Base-by-base conservation (phyloP, 1,140 invertebrate species). In the Ceratina japonica region DNA sequence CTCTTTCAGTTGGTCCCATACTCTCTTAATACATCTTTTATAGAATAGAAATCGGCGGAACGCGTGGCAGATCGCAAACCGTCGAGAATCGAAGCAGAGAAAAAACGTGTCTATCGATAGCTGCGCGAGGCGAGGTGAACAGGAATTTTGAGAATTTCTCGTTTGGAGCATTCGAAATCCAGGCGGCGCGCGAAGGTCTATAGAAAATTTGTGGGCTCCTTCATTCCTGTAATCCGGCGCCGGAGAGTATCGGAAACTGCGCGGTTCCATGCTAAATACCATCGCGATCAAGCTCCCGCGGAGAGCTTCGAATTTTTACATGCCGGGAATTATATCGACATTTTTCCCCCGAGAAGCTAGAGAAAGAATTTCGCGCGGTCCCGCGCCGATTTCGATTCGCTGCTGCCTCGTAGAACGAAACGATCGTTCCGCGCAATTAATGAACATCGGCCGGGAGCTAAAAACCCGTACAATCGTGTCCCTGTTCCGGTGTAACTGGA, bases 151-250 rank as follows among this genome's bases (percentile, higher is more conserved):
- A 49, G 84, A 81, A 85, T 69, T 75, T 51, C 49, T 64, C n/a
- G 24, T 15, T 15, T 49, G 3, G 8, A 18, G 37, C 58, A 22
- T 5, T 10, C 7, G 71, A 74, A 78, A 79, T 20, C 75, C 69
- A 63, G 71, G 74, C 64, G 75, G 73, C 58, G 59, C 24, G 64
- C 27, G 52, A 66, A 51, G 71, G 22, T 20, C 31, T 70, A n/a
- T 20, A 69, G 83, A 81, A 85, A 85, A 78, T 85, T 81, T 84
- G 74, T 76, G 71, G 71, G 37, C 58, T 83, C 69, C 82, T 80
- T 73, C 72, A 66, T 84, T 44, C 31, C 49, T 44, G 31, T 63
- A 76, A 84, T 68, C 61, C 62, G 56, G 49, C 71, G 20, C 51
- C 64, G 44, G 16, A 44, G 65, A 37, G 54, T 76, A 80, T 80